Conservation (phyloP, 2,113 vertebrate species). For the Strix aluco region DNA sequence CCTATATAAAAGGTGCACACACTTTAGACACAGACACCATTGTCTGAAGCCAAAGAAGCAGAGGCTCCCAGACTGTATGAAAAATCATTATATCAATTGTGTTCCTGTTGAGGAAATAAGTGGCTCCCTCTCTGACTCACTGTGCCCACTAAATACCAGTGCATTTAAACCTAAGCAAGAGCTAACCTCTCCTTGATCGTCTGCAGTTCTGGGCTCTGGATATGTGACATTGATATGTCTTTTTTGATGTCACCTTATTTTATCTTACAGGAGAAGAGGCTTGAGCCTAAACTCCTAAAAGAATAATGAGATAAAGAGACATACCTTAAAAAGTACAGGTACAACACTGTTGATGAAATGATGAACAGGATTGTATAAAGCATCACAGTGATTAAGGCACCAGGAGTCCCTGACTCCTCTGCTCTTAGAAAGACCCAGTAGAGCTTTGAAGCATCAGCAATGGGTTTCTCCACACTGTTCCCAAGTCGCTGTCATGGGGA, state of each 20-base stretch:
- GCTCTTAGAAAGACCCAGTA: constrained; percentile 87
- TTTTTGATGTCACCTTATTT: neutral
- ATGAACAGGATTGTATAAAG: constrained; percentile 82
- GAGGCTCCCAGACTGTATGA: neutral
- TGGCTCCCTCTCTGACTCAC: neutral
- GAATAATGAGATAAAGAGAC: neutral
- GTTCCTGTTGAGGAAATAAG: neutral
- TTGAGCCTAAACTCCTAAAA: neutral
- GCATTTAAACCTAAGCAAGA: neutral
- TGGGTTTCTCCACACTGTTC: constrained; percentile 77
- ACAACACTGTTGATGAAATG: constrained; percentile 81
- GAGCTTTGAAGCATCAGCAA: constrained; percentile 90
- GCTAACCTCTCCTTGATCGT: neutral
- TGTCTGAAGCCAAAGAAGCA: neutral
- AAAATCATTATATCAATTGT: neutral
- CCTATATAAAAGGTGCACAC: neutral
- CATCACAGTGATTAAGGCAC: constrained; percentile 82
- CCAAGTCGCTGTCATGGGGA: constrained; percentile 74
- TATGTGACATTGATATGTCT: neutral
- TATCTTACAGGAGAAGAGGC: neutral
- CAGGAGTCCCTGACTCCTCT: constrained; percentile 79
- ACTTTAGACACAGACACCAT: neutral
- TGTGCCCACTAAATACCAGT: neutral
- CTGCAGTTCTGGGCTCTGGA: neutral
- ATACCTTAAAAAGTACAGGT: constrained; percentile 89